Base-by-base conservation (phyloP, 1,140 invertebrate species). In the Ips nitidus region DNA sequence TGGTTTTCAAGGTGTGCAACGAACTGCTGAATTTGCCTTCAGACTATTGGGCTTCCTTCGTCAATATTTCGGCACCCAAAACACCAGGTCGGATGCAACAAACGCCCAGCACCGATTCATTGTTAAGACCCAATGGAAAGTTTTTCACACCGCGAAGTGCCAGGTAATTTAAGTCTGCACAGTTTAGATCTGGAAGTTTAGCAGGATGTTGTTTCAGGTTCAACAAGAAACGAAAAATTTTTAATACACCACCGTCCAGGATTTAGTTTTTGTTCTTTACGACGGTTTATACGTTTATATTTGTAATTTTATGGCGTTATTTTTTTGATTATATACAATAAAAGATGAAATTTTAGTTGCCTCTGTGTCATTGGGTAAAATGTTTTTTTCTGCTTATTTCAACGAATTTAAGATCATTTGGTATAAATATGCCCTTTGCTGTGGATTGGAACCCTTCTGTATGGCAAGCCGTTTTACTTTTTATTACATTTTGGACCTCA, bases 11-110 rank as follows among this genome's bases (percentile, higher is more conserved):
- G 84, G 87, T 90, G 22, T 87, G 91, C 79, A 87, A 90, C 72
- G 82, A 81, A 63, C 76, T 92, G 39, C 78, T 92, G 38, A 84
- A 85, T 70, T 83, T 91, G 45, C 85, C 89, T 0, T 80, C 81
- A 0, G 86, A 89, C 74, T 91, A 87, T 77, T 92, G 90, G 90
- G 81, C 81, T 5, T 82, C 83, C 66, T 87, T 88, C 74, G 81
- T 89, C 1, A 84, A 85, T 76, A 58, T 72, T 74, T 80, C 40
- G 74, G 74, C 8, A 62, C 75, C 37, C 76, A 75, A 39, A 77
- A n/a, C 81, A 78, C 36, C 79, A 78, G 50, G 80, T 76, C 74
- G 74, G 1, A 66, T 86, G 22, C 81, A 80, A 72, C 83, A 86
- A 69, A 85, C 84, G 1, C 83, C 84, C 50, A 85, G 84, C 45